Evolutionary conservation across 1,140 invertebrate species (phyloP).

Genomic region (Leptinotarsa undecemlineata): DNA sequence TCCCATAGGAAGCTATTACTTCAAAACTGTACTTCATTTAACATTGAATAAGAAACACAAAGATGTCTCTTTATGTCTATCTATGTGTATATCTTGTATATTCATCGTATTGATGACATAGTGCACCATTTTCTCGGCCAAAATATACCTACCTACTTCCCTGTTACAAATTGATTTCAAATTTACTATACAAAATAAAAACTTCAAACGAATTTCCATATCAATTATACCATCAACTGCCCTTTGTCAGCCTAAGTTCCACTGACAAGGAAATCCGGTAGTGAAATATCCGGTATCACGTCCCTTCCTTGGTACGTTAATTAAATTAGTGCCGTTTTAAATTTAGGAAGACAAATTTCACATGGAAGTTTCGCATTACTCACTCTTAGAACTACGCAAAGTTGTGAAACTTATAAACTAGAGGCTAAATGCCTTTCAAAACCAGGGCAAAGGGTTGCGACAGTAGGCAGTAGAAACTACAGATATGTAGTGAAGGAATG

Average conservation of each 20-base stretch:
- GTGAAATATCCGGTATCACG: background rate
- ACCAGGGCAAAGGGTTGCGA: background rate
- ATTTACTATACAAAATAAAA: too few relatives aligned
- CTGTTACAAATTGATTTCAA: too few relatives aligned
- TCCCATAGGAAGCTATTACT: too few relatives aligned
- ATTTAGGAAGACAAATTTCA: background rate
- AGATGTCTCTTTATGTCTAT: too few relatives aligned
- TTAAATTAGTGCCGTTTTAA: background rate
- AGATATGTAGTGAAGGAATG: background rate
- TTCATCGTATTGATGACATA: too few relatives aligned
- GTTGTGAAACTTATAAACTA: background rate
- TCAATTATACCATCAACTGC: background rate
- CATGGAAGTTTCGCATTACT: background rate
- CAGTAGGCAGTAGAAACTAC: background rate
- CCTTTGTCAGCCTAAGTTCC: background rate
- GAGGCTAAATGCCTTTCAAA: background rate
- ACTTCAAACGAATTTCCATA: background rate
- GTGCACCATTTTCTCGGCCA: too few relatives aligned
- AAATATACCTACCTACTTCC: too few relatives aligned
- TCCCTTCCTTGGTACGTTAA: background rate
- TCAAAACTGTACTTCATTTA: too few relatives aligned
- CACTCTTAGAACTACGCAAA: background rate
- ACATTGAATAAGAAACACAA: too few relatives aligned
- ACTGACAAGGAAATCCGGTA: background rate
- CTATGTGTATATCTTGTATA: too few relatives aligned